Conservation (phyloP, 1,140 invertebrate species). For the Aplysia californica region DNA sequence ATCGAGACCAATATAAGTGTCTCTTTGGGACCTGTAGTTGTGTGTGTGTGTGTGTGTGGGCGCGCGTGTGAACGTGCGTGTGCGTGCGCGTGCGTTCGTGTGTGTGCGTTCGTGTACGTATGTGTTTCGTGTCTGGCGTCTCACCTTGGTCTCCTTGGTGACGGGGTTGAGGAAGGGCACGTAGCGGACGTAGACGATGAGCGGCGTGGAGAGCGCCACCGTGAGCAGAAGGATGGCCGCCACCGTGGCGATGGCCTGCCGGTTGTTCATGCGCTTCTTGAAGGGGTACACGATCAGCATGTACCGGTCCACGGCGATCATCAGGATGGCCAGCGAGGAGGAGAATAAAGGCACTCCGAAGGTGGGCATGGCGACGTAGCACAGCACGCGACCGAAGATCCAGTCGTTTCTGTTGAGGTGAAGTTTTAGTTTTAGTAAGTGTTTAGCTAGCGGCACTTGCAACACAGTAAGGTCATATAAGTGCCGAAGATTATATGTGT, state of each 20-base stretch:
- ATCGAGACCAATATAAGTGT: too few species aligned
- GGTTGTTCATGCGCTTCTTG: conserved; percentile 49
- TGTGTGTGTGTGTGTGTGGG: too few species aligned
- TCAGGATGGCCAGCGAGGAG: conserved; percentile 77
- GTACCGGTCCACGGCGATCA: conserved; percentile 79
- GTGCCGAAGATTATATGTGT: too few species aligned
- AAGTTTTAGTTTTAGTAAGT: too few species aligned
- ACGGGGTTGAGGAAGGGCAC: conserved; percentile 38
- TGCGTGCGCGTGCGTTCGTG: too few species aligned
- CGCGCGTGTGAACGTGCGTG: too few species aligned
- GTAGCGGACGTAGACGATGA: conserved; percentile 48
- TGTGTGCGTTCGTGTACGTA: too few species aligned
- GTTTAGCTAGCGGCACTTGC: too few species aligned
- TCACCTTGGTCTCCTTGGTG: conserved; percentile 34
- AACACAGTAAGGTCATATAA: too few species aligned
- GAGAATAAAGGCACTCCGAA: conserved; percentile 76
- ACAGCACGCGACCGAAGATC: conserved; percentile 76
- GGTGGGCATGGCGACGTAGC: conserved; percentile 58
- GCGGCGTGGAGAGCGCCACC: conserved; percentile 53
- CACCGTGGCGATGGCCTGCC: conserved; percentile 48
- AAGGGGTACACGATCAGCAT: conserved; percentile 75
- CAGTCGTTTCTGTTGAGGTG: conserved; percentile 84
- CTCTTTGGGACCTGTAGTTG: too few species aligned
- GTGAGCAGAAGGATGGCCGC: conserved; percentile 49
- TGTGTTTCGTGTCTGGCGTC: too few species aligned